Percentiles rank a stretch among this genome's conserved stretches.
phyloP scores from a whole-genome alignment of 1,140 invertebrate genomes.

The Habropoda laboriosa region DNA sequence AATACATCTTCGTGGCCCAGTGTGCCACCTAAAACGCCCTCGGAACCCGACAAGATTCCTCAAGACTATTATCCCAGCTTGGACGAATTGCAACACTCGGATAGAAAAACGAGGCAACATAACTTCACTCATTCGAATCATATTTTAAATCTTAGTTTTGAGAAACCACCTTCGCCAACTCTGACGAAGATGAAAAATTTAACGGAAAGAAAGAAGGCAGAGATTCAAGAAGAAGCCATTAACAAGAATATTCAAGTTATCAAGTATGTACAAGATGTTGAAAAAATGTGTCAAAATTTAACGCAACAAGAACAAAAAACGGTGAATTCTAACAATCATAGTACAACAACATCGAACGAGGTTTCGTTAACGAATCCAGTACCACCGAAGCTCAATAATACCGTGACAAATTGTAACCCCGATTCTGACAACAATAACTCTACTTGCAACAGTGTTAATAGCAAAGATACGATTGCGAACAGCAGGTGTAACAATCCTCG shows the following conservation, averaged over 20 bases:
- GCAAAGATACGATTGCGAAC: slow-evolving; percentile 61
- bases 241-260: slow-evolving; percentile 76
- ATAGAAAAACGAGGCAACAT: slow-evolving; percentile 72
- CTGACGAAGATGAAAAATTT: slow-evolving; percentile 73
- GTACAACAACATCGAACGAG: slow-evolving; percentile 62
- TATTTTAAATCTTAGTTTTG: slow-evolving; percentile 70
- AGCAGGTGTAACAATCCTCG: slow-evolving; percentile 62
- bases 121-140: slow-evolving; percentile 69
- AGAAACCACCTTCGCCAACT: slow-evolving; percentile 73
- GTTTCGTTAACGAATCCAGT: slow-evolving; percentile 44
- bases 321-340: slow-evolving; percentile 27
- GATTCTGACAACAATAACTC: slow-evolving; percentile 56
- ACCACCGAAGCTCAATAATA: slow-evolving; percentile 62
- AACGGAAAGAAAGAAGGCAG: slow-evolving; percentile 72
- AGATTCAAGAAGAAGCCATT: slow-evolving; percentile 76
- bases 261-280: slow-evolving; percentile 78
- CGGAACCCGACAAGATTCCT: slow-evolving; percentile 72
- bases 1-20: slow-evolving; percentile 72
- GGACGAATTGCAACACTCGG: slow-evolving; percentile 76
- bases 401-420: slow-evolving; percentile 48
- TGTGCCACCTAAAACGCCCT: slow-evolving; percentile 70
- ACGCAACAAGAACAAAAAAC: slow-evolving; percentile 62
- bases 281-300: slow-evolving; percentile 72
- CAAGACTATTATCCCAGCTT: slow-evolving; percentile 79
- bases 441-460: slow-evolving; percentile 41